Evolutionary conservation across 2,888 invertebrate genomes (phyloP).

Genomic region (Microctonus aethiopoides): DNA sequence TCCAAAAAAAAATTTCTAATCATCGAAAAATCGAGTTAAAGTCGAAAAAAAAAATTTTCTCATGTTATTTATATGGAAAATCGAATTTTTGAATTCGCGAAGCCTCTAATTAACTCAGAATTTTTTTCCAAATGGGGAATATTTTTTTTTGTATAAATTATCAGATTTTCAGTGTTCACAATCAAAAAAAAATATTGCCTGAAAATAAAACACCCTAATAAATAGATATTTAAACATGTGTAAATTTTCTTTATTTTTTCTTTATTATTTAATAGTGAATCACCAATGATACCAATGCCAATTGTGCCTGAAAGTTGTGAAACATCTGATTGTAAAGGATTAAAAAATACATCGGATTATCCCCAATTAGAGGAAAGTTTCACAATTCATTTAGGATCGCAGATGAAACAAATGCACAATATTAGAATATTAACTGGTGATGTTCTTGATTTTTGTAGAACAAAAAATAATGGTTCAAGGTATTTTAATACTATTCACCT

Average conservation of each 20-base stretch:
- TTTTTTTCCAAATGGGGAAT: too few species aligned
- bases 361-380: slow-evolving; percentile 89
- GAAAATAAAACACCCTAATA: too few species aligned
- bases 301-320: slow-evolving; percentile 58
- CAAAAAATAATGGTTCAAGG: slow-evolving; percentile 68
- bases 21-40: too few species aligned
- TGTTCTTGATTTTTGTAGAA: slow-evolving; percentile 82
- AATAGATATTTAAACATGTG: too few species aligned
- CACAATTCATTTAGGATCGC: slow-evolving; percentile 97
- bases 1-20: too few species aligned
- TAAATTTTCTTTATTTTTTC: neutral
- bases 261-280: slow-evolving; percentile 60
- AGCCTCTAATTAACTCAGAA: too few species aligned
- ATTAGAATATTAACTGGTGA: slow-evolving; percentile 90
- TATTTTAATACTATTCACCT: slow-evolving; percentile 43
- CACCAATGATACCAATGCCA: slow-evolving; percentile 66
- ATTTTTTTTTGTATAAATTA: too few species aligned
- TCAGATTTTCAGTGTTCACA: too few species aligned
- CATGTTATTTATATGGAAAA: too few species aligned
- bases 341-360: slow-evolving; percentile 56
- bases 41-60: too few species aligned
- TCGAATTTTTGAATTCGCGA: too few species aligned
- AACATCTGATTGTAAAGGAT: slow-evolving; percentile 54
- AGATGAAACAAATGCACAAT: slow-evolving; percentile 98
- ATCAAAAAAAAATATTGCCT: too few species aligned